Percentiles rank a stretch among this genome's conserved stretches.
Conservation (phyloP, 2,888 invertebrate genomes). For the Lasioglossum calceatum region DNA sequence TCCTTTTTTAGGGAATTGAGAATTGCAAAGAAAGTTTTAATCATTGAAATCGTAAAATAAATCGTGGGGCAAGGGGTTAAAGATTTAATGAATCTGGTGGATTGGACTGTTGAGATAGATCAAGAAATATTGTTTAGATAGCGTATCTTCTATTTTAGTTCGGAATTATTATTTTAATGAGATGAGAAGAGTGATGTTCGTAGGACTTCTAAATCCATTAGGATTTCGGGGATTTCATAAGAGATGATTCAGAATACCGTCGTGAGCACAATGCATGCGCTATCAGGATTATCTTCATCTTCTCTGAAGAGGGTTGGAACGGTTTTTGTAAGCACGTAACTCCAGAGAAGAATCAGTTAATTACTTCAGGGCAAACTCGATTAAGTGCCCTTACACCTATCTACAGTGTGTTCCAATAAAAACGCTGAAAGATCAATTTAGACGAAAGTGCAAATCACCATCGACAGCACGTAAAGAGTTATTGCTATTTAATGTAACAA, state of each 20-base stretch:
- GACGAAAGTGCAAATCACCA: neutral
- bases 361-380: neutral
- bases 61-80: neutral
- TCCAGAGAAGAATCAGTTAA: neutral
- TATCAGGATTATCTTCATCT: neutral
- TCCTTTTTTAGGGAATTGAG: no score
- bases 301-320: neutral
- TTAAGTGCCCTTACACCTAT: neutral
- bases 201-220: neutral
- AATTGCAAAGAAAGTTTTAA: no score
- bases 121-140: neutral
- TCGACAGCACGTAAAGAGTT: neutral
- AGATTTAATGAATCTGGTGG: neutral
- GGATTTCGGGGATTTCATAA: neutral
- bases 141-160: neutral
- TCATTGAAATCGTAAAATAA: no score
- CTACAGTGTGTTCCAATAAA: neutral
- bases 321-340: neutral
- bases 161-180: neutral
- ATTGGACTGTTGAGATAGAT: neutral
- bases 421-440: neutral
- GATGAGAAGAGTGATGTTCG: neutral
- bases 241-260: neutral
- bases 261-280: neutral
- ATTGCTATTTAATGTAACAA: neutral